Evolutionary conservation across 2,113 vertebrate species (phyloP), one percentile per base, ranked within the genome.

Genomic region (Onychorhynchus coronatus): DNA sequence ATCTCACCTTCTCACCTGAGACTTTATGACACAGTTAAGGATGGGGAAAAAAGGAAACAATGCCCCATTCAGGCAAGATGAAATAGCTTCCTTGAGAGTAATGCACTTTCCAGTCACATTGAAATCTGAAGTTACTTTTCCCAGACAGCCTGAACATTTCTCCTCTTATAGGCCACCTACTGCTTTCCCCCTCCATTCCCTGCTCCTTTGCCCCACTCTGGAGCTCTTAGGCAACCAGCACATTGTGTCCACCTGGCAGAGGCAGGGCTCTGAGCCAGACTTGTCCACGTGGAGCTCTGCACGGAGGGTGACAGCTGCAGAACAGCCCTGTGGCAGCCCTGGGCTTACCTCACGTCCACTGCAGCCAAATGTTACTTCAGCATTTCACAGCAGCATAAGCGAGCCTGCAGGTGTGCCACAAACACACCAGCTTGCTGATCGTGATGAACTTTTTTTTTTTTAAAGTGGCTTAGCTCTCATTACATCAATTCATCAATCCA

Each of bases 241-340:
- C 22, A 5, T 21, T 50, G 39, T 72, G 53, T 37, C 33, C 41
- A 33, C 37, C 28, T 15, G 47, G 42, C 66, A 41, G 59, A 53
- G 55, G n/a, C 55, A 52, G 55, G 49, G 14, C 17, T n/a, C 13
- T 23, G 67, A 42, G 67, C 39, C 46, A 22, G 42, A 22, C 13
- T 2, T 3, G 35, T 0, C 1, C 17, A 14, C 1, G 0, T 15
- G n/a, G 28, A 39, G 66, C 50, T 68, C 59, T 33, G 37, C 20
- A 3, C 7, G 22, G 39, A 63, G 42, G 46, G 24, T 3, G 62
- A 11, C 1, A 7, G 67, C 44, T 39, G 27, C 66, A 70, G 46
- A 63, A 42, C 37, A n/a, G 23, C 17, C 10, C 23, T 0, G 5
- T 2, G 56, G 16, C 1, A 35, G 44, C 19, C 33, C 15, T 0